phyloP scores from a whole-genome alignment of 2,888 invertebrate species.

The Ephialtes manifestator region DNA sequence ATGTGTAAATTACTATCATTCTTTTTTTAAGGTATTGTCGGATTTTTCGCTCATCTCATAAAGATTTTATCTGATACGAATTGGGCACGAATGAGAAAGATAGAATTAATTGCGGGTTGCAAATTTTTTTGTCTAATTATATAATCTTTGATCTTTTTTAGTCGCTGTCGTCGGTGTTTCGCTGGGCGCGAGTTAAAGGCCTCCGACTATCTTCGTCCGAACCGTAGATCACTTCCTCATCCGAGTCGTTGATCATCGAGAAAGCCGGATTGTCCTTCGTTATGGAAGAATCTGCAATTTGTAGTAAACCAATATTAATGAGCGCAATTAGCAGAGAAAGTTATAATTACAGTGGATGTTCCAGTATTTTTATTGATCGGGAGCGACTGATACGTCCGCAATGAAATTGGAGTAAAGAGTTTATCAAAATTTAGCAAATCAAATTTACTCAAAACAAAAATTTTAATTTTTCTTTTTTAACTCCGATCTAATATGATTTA shows the following conservation, averaged over 20 bases:
- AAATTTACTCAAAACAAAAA: too few relatives aligned
- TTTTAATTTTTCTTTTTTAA: too few relatives aligned
- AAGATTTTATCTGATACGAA: constrained; percentile 53
- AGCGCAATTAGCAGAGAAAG: constrained; percentile 3
- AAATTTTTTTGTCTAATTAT: constrained; percentile 38
- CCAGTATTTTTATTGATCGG: not conserved
- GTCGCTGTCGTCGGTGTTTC: constrained; percentile 92
- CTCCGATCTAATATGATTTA: too few relatives aligned
- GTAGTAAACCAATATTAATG: constrained; percentile 10
- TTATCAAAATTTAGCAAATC: too few relatives aligned
- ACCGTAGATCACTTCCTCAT: constrained; percentile 98
- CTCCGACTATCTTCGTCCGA: constrained; percentile 95
- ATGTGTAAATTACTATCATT: not conserved
- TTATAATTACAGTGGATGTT: constrained; percentile 17
- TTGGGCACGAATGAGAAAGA: constrained; percentile 14
- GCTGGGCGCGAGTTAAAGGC: constrained; percentile 90
- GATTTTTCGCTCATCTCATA: constrained; percentile 34
- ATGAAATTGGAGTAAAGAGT: not conserved
- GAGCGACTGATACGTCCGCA: too few relatives aligned
- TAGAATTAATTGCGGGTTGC: constrained; percentile 24
- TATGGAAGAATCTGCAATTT: constrained; percentile 92
- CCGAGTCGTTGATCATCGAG: constrained; percentile 99
- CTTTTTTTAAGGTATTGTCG: constrained; percentile 53
- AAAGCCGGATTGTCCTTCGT: constrained; percentile 99
- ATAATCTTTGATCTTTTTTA: constrained; percentile 84